phyloP scores from a whole-genome alignment of 1,140 invertebrate genomes.

The Nasonia vitripennis region DNA sequence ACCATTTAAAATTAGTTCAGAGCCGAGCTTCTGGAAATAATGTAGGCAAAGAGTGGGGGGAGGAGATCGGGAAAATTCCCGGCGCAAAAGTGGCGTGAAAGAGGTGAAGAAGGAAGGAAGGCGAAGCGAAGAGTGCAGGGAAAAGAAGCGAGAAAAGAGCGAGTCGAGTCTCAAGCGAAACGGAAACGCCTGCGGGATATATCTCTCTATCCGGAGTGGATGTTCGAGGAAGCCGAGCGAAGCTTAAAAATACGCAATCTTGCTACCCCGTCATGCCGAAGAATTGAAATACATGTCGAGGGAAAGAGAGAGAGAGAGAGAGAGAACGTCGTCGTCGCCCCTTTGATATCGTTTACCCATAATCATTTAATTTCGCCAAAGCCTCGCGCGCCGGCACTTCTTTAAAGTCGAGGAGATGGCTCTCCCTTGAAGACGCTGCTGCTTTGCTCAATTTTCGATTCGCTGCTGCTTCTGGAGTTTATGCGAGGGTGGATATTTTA shows the following conservation, averaged over 20 bases:
- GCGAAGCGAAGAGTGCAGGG: not conserved
- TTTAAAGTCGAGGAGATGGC: conserved; percentile 46
- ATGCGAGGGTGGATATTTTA: not conserved
- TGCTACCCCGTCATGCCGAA: conserved; percentile 74
- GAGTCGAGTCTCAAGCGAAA: conserved; percentile 72
- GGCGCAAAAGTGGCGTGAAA: conserved; percentile 44
- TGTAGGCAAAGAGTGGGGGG: not conserved
- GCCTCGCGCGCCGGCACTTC: conserved; percentile 49
- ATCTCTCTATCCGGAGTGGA: not conserved
- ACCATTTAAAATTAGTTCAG: conserved; percentile 33
- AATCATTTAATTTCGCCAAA: conserved; percentile 75
- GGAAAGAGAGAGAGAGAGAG: no score
- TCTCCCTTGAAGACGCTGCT: conserved; percentile 39
- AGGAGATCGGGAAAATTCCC: not conserved
- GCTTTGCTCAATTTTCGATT: conserved; percentile 38
- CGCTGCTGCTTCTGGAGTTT: not conserved
- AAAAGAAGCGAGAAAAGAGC: conserved; percentile 47
- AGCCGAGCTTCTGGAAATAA: not conserved
- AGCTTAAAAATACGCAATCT: conserved; percentile 77
- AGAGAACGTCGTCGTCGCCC: conserved; percentile 42
- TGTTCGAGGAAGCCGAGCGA: conserved; percentile 55
- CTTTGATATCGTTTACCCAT: conserved; percentile 77
- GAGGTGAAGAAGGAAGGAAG: conserved; percentile 34
- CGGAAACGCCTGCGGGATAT: conserved; percentile 67
- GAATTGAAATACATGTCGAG: conserved; percentile 74